Base-by-base conservation (phyloP, 2,888 invertebrate species). In the Lottia gigantea region DNA sequence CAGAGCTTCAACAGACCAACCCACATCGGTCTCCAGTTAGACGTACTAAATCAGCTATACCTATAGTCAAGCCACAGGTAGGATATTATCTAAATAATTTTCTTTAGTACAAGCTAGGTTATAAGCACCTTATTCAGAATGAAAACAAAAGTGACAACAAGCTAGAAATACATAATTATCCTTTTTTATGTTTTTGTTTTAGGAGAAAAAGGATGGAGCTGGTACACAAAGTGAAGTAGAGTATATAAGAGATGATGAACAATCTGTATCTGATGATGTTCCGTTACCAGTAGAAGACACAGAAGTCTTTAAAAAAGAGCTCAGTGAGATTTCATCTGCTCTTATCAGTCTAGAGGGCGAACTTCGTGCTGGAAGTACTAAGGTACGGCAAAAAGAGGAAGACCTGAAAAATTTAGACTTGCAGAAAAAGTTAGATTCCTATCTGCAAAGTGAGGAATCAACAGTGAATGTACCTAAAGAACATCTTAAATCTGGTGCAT, bases 51-150 rank as follows among this genome's bases (percentile, higher is more conserved):
- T 81, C 82, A 40, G 84, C 86, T 15, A 83, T 86, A 69, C 85
- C 86, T 25, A 86, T 86, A 68, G 83, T 86, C 7, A 83, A 85
- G 68, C 86, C 86, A 67, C 75, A 84, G 82, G 86, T 86, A 76
- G 67, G 71, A 31, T 31, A 31, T 4, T 4, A 4, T 31, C 7
- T 8, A 4, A 40, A 40, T 8, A 4, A 4, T 40, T 40, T 40
- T 8, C 11, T 40, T 6, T 40, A 40, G 11, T 6, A 31, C 31
- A 8, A 40, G 40, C 6, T 11, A 40, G 8, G 11, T 40, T 40
- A 40, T 11, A 6, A 40, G 40, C 40, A 40, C 6, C 31, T 31
- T 31, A 31, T 31, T 31, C 2, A 2, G 6, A 31, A 31, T 3
- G 31, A 31, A 31, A 31, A 31, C 31, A 31, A n/a, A n/a, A n/a